Conservation (phyloP, 2,888 invertebrate genomes). For the Bellardia pandia region DNA sequence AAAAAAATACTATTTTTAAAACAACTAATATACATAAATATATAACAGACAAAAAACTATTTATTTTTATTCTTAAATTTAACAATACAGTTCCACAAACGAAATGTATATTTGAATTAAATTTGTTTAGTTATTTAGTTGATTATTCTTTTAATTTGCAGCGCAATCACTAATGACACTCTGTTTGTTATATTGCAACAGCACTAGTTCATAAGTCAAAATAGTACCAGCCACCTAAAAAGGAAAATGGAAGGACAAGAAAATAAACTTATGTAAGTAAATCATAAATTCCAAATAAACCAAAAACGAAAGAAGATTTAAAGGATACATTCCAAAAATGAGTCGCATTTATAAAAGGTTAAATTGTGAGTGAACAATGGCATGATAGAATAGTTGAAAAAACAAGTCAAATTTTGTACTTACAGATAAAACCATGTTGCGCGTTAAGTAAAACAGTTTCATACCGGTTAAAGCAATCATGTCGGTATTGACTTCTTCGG, state of each 20-base stretch:
- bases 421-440: slow-evolving; percentile 82
- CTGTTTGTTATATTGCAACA: slow-evolving; percentile 85
- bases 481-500: slow-evolving; percentile 82
- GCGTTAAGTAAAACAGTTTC: slow-evolving; percentile 83
- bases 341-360: no score
- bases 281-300: slow-evolving; percentile 7
- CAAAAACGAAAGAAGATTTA: not conserved
- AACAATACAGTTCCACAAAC: not conserved
- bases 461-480: slow-evolving; percentile 82
- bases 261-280: slow-evolving; percentile 1
- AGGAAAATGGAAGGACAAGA: slow-evolving; percentile 8
- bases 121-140: not conserved
- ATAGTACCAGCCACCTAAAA: slow-evolving; percentile 86
- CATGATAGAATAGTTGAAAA: not conserved
- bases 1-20: no score
- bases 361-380: no score
- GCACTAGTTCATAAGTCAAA: slow-evolving; percentile 86
- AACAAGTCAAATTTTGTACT: slow-evolving; percentile 58
- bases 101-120: no score
- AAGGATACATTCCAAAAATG: no score
- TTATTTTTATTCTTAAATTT: not conserved
- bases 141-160: slow-evolving; percentile 65
- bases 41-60: not conserved
- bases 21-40: no score
- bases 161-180: slow-evolving; percentile 78